Percentiles rank a stretch among this genome's conserved stretches.
These are phyloP conservation scores for Xiphias gladius DNA, from an alignment of 2,113 vertebrate genomes.

Conservation along the genomic window DNA sequence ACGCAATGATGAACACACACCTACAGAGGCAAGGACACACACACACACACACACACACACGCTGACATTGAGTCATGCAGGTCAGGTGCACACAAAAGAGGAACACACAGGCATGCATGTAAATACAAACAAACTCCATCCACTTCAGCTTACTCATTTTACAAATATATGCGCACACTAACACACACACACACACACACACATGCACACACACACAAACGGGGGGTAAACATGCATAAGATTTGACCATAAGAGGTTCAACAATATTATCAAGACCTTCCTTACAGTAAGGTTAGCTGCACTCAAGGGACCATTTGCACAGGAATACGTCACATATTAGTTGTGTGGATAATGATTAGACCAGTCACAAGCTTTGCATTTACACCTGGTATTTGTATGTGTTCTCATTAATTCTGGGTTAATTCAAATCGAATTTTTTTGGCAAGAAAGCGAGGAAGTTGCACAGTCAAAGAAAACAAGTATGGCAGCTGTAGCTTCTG, in stretches of 20 bases:
- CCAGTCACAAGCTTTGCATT: not conserved
- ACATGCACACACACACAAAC: not conserved
- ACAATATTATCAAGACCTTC: not conserved
- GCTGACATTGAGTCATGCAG: not conserved
- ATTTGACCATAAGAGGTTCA: not conserved
- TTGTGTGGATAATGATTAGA: not conserved
- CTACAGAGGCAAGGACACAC: conserved; percentile 34
- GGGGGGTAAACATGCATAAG: not conserved
- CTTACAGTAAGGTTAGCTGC: not conserved
- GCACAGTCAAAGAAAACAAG: not conserved
- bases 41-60: not conserved
- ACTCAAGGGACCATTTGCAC: not conserved
- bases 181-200: conserved; percentile 47
- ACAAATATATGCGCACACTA: not conserved
- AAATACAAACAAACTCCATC: not conserved
- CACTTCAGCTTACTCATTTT: conserved; percentile 2
- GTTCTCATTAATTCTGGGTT: conserved; percentile 4
- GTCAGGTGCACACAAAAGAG: not conserved
- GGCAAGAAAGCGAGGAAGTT: not conserved
- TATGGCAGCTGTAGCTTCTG: not conserved
- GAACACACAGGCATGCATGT: not conserved
- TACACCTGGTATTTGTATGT: not conserved
- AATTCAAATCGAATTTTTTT: not conserved
- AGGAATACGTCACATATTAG: not conserved
- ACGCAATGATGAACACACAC: conserved; percentile 39